These are phyloP conservation scores for Dicyrtomina minuta DNA, from an alignment of 2,888 invertebrate genomes.

Conservation along the genomic window DNA sequence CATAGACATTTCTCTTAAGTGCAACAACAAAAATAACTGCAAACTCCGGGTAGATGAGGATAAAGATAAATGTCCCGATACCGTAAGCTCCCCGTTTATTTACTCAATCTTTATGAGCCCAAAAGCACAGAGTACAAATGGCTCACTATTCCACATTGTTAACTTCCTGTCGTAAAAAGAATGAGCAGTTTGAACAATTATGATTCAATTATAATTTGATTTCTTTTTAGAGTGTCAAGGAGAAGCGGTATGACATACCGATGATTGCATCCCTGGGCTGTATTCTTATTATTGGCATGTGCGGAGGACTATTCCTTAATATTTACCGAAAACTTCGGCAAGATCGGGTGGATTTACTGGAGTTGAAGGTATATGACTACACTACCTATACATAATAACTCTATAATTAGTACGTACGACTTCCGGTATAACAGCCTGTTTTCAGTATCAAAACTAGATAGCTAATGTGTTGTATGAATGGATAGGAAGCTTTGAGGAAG, in stretches of 20 bases:
- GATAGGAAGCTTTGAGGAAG: slow-evolving; percentile 37
- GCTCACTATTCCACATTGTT: background rate
- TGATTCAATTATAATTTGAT: background rate
- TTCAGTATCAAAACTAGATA: no score
- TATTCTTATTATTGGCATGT: slow-evolving; percentile 82
- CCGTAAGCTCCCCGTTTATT: slow-evolving; percentile 10
- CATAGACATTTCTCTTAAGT: slow-evolving; percentile 68
- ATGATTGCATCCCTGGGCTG: slow-evolving; percentile 86
- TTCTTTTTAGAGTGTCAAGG: slow-evolving; percentile 13
- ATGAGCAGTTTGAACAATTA: background rate
- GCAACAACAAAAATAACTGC: slow-evolving; percentile 77
- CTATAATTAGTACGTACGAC: no score
- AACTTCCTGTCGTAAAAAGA: background rate
- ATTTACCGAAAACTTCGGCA: slow-evolving; percentile 81
- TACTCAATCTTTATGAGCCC: background rate
- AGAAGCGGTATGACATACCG: slow-evolving; percentile 64
- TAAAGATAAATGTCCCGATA: slow-evolving; percentile 60
- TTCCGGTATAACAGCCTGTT: no score
- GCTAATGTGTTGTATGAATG: no score
- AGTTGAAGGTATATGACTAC: slow-evolving; percentile 42
- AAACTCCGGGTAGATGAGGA: slow-evolving; percentile 78
- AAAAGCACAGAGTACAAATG: no score
- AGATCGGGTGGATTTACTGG: slow-evolving; percentile 59
- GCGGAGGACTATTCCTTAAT: slow-evolving; percentile 83
- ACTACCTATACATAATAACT: no score